These are phyloP conservation scores for Arrhopalites spinosus DNA, from an alignment of 2,888 invertebrate genomes.

Conservation along the genomic window DNA sequence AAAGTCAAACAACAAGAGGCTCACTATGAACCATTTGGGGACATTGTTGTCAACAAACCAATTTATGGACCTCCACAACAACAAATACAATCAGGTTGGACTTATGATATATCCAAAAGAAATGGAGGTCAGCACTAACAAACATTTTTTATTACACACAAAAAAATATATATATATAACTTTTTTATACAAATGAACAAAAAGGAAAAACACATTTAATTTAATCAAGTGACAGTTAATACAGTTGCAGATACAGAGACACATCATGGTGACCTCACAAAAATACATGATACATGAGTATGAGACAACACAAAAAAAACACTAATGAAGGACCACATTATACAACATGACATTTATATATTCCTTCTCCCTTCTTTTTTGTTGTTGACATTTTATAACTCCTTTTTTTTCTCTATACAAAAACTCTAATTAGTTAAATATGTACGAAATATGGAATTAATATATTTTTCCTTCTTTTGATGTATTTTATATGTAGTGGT, in stretches of 20 bases:
- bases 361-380: not conserved
- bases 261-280: not conserved
- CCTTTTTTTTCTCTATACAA: not conserved
- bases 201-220: no score
- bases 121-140: constrained; percentile 32
- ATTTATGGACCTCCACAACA: constrained; percentile 45
- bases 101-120: constrained; percentile 39
- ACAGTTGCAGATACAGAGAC: not conserved
- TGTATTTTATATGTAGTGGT: not conserved
- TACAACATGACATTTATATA: not conserved
- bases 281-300: no score
- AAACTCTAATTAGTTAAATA: no score
- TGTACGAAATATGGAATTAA: not conserved
- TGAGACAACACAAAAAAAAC: constrained; percentile 5
- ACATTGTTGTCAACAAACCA: constrained; percentile 31
- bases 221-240: not conserved
- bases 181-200: not conserved
- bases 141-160: no score
- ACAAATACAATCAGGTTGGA: constrained; percentile 52
- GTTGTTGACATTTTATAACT: not conserved
- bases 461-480: not conserved
- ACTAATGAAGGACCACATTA: not conserved
- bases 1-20: constrained; percentile 13
- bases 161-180: not conserved
- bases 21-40: constrained; percentile 1